phyloP scores from a whole-genome alignment of 2,797 vertebrate species.

The Epinephelus coioides region DNA sequence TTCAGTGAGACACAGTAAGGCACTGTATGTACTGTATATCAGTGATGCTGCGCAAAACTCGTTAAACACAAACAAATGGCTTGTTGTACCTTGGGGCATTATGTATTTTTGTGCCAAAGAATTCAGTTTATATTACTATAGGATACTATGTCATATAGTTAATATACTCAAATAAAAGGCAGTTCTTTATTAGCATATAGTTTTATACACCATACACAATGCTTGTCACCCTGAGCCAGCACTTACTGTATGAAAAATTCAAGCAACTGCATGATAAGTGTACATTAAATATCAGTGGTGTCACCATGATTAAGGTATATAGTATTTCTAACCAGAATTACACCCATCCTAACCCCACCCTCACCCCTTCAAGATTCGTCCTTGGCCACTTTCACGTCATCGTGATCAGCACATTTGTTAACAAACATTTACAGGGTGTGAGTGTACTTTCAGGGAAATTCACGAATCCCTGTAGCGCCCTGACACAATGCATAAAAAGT shows the following conservation, averaged over 20 bases:
- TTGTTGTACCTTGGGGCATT: neutral
- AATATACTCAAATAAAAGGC: neutral
- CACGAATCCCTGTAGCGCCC: neutral
- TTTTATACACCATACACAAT: neutral
- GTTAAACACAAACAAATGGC: neutral
- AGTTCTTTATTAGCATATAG: neutral
- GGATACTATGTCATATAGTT: neutral
- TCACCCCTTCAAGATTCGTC: neutral
- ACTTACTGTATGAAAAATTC: neutral
- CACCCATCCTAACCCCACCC: conserved; percentile 6
- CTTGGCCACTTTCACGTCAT: conserved; percentile 21
- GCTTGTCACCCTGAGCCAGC: neutral
- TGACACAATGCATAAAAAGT: conserved; percentile 34
- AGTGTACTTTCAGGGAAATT: conserved; percentile 20
- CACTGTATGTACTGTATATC: neutral
- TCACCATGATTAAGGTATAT: neutral
- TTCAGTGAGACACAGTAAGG: neutral
- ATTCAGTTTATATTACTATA: neutral
- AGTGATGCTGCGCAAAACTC: neutral
- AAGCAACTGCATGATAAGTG: neutral
- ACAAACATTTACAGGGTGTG: conserved; percentile 44
- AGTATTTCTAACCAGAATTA: neutral
- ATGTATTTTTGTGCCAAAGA: neutral
- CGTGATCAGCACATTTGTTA: conserved; percentile 18
- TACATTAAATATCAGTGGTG: neutral